phyloP scores from a whole-genome alignment of 2,888 invertebrate genomes.

The Platycheirus rosarum region DNA sequence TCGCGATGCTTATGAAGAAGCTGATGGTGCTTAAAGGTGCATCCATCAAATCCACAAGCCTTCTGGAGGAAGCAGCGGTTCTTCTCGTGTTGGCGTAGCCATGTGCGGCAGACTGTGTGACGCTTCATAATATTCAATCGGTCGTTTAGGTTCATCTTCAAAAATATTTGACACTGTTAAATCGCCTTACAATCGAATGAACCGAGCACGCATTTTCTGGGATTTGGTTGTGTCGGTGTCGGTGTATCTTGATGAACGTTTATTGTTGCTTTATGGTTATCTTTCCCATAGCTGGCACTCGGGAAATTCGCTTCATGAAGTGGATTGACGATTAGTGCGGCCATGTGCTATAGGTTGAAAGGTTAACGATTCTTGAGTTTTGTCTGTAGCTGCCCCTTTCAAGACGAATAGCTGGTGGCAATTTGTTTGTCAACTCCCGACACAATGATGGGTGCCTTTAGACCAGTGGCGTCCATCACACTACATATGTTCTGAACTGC shows the following conservation, averaged over 20 bases:
- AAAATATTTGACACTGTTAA: too few species aligned
- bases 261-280: too few species aligned
- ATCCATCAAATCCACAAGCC: constrained; percentile 12
- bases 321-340: neutral
- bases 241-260: too few species aligned
- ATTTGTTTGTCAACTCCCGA: constrained; percentile 4
- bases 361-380: neutral
- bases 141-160: too few species aligned
- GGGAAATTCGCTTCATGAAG: neutral
- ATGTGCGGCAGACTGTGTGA: too few species aligned
- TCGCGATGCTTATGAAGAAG: constrained; percentile 45
- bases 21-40: constrained; percentile 48
- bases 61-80: constrained; percentile 10
- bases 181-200: too few species aligned
- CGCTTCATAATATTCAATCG: too few species aligned
- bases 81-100: neutral
- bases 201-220: too few species aligned
- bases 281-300: neutral
- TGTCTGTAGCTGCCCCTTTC: constrained; percentile 22
- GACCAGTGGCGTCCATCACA: constrained; percentile 4
- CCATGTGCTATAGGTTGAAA: constrained; percentile 16
- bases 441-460: neutral
- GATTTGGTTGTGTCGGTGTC: too few species aligned
- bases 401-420: constrained; percentile 23
- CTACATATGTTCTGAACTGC: constrained; percentile 22